Conservation (phyloP, 2,113 vertebrate genomes). For the Mobula birostris region DNA sequence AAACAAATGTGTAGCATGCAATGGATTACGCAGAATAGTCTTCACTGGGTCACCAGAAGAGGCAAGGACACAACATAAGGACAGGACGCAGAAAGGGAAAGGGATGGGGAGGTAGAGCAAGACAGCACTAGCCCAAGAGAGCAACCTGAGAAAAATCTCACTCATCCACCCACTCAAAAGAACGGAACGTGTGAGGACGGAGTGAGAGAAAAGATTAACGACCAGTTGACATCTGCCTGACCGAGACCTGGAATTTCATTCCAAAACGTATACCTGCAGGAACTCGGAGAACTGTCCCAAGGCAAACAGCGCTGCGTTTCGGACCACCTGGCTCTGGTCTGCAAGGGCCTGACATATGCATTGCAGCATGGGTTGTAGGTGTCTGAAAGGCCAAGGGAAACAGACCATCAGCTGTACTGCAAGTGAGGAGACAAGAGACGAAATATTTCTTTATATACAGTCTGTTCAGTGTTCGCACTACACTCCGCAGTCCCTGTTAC, state of each 20-base stretch:
- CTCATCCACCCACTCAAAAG: not conserved
- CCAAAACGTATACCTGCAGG: slow-evolving; percentile 62
- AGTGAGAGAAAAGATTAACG: not conserved
- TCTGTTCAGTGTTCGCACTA: not conserved
- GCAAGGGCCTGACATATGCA: slow-evolving; percentile 68
- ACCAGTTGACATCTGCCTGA: not conserved
- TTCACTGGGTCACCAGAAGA: too few relatives aligned
- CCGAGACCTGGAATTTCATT: too few relatives aligned
- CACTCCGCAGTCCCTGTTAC: not conserved
- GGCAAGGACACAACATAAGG: too few relatives aligned
- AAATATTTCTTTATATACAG: not conserved
- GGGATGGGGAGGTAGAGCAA: not conserved
- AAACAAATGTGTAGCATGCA: too few relatives aligned
- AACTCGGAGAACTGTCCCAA: slow-evolving; percentile 83
- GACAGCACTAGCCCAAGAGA: not conserved
- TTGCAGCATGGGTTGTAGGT: slow-evolving; percentile 68
- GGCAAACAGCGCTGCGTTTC: slow-evolving; percentile 71
- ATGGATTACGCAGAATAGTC: too few relatives aligned
- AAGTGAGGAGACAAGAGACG: not conserved
- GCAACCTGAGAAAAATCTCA: not conserved
- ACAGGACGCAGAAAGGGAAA: not conserved
- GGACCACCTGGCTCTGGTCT: slow-evolving; percentile 69
- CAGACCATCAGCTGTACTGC: not conserved
- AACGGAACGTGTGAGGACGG: not conserved
- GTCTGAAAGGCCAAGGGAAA: slow-evolving; percentile 48